A percentile compares a stretch with the other conserved stretches of the same genome.
Evolutionary conservation across 2,797 vertebrate species (phyloP).

Genomic region (Petrocephalus schoutedeni): DNA sequence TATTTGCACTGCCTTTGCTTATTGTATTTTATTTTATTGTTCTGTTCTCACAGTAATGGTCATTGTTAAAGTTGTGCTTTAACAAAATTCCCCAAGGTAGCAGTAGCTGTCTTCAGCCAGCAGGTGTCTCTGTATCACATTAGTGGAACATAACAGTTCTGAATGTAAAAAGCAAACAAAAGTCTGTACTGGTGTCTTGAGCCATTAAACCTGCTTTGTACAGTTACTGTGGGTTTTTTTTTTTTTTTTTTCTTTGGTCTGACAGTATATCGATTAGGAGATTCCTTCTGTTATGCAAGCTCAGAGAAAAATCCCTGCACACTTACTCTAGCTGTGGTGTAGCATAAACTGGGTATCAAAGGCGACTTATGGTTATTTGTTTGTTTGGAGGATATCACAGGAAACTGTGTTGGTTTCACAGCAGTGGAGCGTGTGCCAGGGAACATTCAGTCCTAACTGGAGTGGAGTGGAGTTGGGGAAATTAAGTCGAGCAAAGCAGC

Average conservation of each 20-base stretch:
- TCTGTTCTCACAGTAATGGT: constrained; percentile 1
- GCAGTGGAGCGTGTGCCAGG: neutral
- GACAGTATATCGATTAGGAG: neutral
- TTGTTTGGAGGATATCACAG: neutral
- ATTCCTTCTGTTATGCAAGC: neutral
- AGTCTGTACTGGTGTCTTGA: constrained; percentile 18
- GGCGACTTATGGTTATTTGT: neutral
- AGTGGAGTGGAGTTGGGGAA: neutral
- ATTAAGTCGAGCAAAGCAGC: neutral
- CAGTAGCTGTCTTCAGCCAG: constrained; percentile 28
- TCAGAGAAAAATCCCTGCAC: neutral
- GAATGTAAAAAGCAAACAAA: neutral
- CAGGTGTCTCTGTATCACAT: constrained; percentile 28
- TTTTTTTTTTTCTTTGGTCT: neutral
- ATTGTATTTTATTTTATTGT: neutral
- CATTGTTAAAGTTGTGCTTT: constrained; percentile 15
- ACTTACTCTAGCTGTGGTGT: neutral
- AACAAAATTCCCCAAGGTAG: neutral
- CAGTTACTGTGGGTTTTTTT: neutral
- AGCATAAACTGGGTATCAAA: neutral
- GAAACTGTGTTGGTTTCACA: neutral
- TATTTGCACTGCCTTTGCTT: constrained; percentile 8
- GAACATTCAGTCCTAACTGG: neutral
- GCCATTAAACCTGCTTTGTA: constrained; percentile 12
- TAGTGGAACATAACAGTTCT: neutral